Percentiles rank a stretch among this genome's conserved stretches.
Evolutionary conservation across 2,888 invertebrate genomes (phyloP).

Genomic region (Diadromus collaris): DNA sequence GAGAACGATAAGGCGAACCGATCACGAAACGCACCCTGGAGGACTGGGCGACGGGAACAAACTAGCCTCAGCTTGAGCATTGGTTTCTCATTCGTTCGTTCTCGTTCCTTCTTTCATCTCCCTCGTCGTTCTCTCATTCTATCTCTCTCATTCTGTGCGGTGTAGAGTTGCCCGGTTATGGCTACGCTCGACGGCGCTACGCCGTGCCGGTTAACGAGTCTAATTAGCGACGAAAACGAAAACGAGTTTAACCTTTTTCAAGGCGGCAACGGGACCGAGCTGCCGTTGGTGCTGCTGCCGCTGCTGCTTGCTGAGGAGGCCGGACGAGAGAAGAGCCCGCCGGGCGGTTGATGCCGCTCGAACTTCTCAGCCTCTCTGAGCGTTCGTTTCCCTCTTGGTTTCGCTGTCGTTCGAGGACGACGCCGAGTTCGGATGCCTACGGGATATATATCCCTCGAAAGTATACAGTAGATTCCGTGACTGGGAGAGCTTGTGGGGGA

Average conservation of each 20-base stretch:
- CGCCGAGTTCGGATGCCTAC: constrained; percentile 34
- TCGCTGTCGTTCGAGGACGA: constrained; percentile 43
- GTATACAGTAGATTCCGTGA: constrained; percentile 48
- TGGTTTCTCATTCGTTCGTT: constrained; percentile 67
- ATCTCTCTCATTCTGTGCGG: constrained; percentile 64
- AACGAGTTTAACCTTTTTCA: constrained; percentile 79
- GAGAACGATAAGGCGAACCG: constrained; percentile 56
- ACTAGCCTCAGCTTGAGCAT: constrained; percentile 75
- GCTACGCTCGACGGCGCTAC: constrained; percentile 71
- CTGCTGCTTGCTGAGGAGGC: constrained; percentile 26
- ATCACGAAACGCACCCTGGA: constrained; percentile 77
- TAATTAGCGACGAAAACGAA: constrained; percentile 81
- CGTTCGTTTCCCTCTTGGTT: constrained; percentile 23
- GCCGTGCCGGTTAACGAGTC: constrained; percentile 79
- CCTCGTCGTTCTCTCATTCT: constrained; percentile 66
- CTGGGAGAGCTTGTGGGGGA: constrained; percentile 32
- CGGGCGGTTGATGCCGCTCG: constrained; percentile 35
- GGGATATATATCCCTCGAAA: constrained; percentile 29
- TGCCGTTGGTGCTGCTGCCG: constrained; percentile 15
- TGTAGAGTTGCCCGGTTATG: constrained; percentile 77
- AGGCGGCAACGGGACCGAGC: constrained; percentile 39
- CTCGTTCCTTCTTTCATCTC: constrained; percentile 62
- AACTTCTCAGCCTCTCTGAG: constrained; percentile 32
- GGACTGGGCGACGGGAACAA: constrained; percentile 77
- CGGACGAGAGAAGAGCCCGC: constrained; percentile 38